These are phyloP conservation scores for Dendrocopos noguchii DNA, from an alignment of 2,113 vertebrate species.

Conservation along the genomic window DNA sequence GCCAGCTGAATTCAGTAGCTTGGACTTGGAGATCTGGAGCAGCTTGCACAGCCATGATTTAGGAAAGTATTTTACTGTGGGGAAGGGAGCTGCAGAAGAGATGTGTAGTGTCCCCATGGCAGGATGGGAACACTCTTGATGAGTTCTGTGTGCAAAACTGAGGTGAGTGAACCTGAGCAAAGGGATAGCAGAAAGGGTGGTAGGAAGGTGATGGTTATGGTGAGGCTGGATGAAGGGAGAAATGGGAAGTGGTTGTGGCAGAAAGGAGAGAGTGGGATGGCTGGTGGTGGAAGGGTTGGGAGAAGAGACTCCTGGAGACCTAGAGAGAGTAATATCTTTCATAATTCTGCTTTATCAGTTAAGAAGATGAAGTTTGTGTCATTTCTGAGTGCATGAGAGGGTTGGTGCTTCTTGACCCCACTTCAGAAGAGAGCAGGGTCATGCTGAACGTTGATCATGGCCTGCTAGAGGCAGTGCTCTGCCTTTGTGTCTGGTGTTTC, in stretches of 20 bases:
- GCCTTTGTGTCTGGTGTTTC: not conserved
- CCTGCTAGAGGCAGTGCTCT: not conserved
- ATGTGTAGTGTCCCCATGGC: accelerated
- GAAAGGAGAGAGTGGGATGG: not conserved
- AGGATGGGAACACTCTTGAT: not conserved
- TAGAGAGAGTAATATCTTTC: not conserved
- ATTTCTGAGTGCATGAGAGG: not conserved
- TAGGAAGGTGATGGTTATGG: accelerated
- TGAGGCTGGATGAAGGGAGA: not conserved
- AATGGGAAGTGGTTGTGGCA: not conserved
- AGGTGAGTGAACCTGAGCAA: not conserved
- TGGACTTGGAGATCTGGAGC: not conserved
- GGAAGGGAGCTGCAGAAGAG: not conserved
- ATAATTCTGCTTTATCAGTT: not conserved
- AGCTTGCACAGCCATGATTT: not conserved
- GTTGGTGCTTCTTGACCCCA: not conserved
- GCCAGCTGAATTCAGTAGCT: not conserved
- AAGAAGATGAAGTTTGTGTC: not conserved
- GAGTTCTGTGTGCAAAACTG: not conserved
- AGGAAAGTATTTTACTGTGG: not conserved
- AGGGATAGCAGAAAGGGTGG: not conserved
- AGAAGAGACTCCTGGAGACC: not conserved
- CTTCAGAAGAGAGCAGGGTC: not conserved
- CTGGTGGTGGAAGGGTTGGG: not conserved
- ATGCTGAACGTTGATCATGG: accelerated